phyloP scores from a whole-genome alignment of 2,888 invertebrate genomes.

The Eupithecia dodoneata region DNA sequence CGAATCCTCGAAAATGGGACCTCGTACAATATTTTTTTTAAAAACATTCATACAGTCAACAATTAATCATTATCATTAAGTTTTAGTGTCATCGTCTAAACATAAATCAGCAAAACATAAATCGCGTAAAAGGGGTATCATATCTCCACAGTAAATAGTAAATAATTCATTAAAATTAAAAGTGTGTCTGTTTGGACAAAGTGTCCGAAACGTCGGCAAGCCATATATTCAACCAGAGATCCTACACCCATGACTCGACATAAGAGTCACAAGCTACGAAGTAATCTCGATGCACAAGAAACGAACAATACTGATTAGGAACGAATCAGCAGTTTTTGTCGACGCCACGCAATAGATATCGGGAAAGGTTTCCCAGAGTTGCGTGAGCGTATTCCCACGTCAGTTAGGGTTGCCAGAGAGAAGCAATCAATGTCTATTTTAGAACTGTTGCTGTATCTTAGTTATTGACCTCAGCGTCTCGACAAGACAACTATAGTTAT shows the following conservation, averaged over 20 bases:
- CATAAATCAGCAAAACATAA: background rate
- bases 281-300: constrained; percentile 20
- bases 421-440: constrained; percentile 3
- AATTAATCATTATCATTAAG: background rate
- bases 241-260: constrained; percentile 11
- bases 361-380: constrained; percentile 35
- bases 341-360: constrained; percentile 35
- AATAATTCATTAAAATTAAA: too few species aligned
- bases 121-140: background rate
- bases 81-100: background rate
- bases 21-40: background rate
- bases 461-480: background rate
- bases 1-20: background rate
- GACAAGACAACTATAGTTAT: background rate
- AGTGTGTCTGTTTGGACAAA: too few species aligned
- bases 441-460: background rate
- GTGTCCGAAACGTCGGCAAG: too few species aligned
- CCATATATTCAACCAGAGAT: background rate
- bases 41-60: background rate
- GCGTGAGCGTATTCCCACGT: constrained; percentile 44
- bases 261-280: constrained; percentile 3
- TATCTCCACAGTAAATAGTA: background rate
- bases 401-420: constrained; percentile 38
- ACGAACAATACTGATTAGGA: constrained; percentile 35
- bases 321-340: constrained; percentile 38